A percentile compares a stretch with the other conserved stretches of the same genome.
Evolutionary conservation across 2,113 vertebrate species (phyloP).

Genomic region (Turnix velox): DNA sequence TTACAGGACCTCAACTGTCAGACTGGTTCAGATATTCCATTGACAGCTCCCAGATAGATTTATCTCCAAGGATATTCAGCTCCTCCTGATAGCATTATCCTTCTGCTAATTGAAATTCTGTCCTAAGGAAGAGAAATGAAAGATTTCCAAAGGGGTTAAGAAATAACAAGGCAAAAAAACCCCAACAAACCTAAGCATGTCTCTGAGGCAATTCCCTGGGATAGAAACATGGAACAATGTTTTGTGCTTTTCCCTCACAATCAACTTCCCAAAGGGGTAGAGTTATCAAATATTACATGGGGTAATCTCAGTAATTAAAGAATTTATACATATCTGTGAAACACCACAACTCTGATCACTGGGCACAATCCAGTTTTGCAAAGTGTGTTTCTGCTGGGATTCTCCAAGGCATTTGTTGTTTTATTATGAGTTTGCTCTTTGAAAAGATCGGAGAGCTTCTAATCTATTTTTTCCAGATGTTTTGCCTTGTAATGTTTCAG

Average conservation of each 20-base stretch:
- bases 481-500: neutral
- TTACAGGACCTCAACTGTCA: neutral
- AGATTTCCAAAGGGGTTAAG: neutral
- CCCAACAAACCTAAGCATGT: neutral
- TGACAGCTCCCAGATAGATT: slow-evolving; percentile 11
- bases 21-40: neutral
- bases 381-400: neutral
- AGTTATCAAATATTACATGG: neutral
- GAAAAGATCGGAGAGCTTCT: neutral
- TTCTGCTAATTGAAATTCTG: slow-evolving; percentile 34
- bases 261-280: neutral
- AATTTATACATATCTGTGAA: neutral
- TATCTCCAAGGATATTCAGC: neutral
- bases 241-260: neutral
- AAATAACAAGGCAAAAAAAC: neutral
- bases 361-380: neutral
- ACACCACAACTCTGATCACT: neutral
- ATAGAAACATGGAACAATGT: neutral
- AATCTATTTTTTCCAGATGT: neutral
- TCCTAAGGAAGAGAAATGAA: neutral
- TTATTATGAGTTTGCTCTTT: neutral
- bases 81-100: neutral
- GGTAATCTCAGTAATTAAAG: neutral
- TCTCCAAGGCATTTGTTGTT: neutral
- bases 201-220: neutral